Evolutionary conservation across 2,797 vertebrate species (phyloP).

Genomic region (Hemibagrus guttatus): DNA sequence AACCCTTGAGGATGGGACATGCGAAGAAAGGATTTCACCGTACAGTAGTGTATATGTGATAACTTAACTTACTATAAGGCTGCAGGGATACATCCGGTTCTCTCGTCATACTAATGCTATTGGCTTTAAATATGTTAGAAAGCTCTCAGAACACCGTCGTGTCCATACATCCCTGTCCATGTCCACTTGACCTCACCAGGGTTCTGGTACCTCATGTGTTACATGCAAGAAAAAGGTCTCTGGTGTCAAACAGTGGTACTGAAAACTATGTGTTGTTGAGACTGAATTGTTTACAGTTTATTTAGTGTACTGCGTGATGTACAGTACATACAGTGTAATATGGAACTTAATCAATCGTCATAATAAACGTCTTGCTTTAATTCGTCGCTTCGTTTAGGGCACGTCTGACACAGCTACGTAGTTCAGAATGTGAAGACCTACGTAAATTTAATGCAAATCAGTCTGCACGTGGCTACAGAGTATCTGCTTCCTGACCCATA

Average conservation of each 20-base stretch:
- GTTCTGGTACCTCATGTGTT: neutral
- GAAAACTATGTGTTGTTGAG: neutral
- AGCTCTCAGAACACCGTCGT: too few species aligned
- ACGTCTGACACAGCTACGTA: neutral
- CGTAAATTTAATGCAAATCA: slow-evolving; percentile 11
- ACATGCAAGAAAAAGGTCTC: neutral
- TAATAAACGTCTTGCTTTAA: neutral
- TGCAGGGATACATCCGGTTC: neutral
- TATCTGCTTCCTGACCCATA: slow-evolving; percentile 9
- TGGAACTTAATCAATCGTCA: neutral
- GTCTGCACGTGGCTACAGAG: slow-evolving; percentile 4
- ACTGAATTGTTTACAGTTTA: neutral
- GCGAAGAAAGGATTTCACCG: too few species aligned
- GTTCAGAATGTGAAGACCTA: neutral
- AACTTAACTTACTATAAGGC: too few species aligned
- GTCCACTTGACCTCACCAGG: neutral
- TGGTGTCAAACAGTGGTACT: neutral
- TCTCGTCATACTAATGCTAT: neutral
- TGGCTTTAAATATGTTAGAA: neutral
- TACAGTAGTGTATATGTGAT: too few species aligned
- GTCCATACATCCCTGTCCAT: neutral
- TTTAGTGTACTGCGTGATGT: neutral
- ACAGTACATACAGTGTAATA: neutral
- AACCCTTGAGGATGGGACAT: too few species aligned
- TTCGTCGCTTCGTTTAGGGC: neutral